Evolutionary conservation across 1,140 invertebrate species (phyloP), one percentile per base, ranked within the genome.

Genomic region (Hyposmocoma kahamanoa): DNA sequence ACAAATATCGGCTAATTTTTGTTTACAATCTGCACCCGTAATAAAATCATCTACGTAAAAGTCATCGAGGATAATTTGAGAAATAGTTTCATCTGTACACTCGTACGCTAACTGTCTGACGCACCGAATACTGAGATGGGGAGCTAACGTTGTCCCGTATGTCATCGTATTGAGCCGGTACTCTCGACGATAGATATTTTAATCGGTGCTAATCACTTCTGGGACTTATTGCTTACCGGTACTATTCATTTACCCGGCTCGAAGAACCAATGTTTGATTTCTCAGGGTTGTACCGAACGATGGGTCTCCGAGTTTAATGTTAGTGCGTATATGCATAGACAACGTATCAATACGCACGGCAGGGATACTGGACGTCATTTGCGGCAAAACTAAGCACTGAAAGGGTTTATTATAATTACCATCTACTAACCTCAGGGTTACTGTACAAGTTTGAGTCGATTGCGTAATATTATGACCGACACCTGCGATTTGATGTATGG

Each of bases 1-100:
- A 10, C 46, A 36, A 18, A 47, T 39, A 3, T 39, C 8, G 13
- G 17, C 1, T 1, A 32, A 34, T 22, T 59, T 43, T 32, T 60
- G 34, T 8, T 62, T 21, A 2, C 28, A 30, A 41, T 69, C 45
- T 4, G 60, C 61, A 21, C 82, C 78, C 1, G 60, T 60, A 2
- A 86, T 28, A 2, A 84, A 18, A 52, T 89, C 83, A 47, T 88
- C 84, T 3, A 87, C 71, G 50, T 86, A 89, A 53, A 82, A 81
- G 53, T 77, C 67, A n/a, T 42, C 43, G 22, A 45, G n/a, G 8
- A 76, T 64, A 13, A 56, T 44, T 43, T 55, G 28, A 13, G 22
- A 3, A 11, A 49, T 30, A 17, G 28, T 17, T 21, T 11, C n/a
- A 21, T 49, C 39, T 13, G n/a, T 30, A 15, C 47, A 49, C 9